Base-by-base conservation (phyloP, 2,888 invertebrate genomes). In the Coleophora flavipennella region DNA sequence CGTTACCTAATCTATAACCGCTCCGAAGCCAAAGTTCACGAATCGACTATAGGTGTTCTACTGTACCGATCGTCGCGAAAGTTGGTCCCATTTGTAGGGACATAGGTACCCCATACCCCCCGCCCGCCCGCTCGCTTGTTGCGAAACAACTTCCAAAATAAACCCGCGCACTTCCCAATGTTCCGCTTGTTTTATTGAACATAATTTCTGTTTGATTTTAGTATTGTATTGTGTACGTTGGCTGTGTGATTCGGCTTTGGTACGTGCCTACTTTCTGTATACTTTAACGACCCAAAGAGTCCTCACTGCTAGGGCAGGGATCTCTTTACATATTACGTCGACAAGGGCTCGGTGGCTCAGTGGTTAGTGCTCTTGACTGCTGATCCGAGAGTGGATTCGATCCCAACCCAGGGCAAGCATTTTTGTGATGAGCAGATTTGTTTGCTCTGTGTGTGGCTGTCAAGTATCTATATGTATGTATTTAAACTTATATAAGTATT, bases 91-190 rank as follows among this genome's bases (percentile, higher is more conserved):
- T 53, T 60, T 49, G 58, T 49, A 20, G 20, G 20, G 20, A 20
- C 20, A 20, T 20, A 20, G 6, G 20, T 3, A 20, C 20, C 20
- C 20, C 62, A 61, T 65, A 20, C 20, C n/a, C n/a, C n/a, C n/a
- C n/a, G n/a, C n/a, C n/a, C n/a, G n/a, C n/a, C 65, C 59, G 64
- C 62, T 59, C 53, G 60, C 53, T 58, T 62, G 62, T 57, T 58
- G 46, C 51, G 39, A n/a, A 33, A 20, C 25, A 57, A 59, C 57
- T 59, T 59, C 46, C 50, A 50, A 31, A 36, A 41, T 38, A 35
- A 38, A 42, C 38, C 46, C 44, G 20, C 20, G 6, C 20, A 20
- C 3, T 20, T 20, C 35, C 27, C 31, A 33, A 41, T 14, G 35
- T 28, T 11, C 14, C 32, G 54, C 61, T 52, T 51, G 42, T 46